Percentiles rank a stretch among this genome's conserved stretches.
These are phyloP conservation scores for Tryphoninae sp. DNA, from an alignment of 2,888 invertebrate genomes.

Conservation along the genomic window DNA sequence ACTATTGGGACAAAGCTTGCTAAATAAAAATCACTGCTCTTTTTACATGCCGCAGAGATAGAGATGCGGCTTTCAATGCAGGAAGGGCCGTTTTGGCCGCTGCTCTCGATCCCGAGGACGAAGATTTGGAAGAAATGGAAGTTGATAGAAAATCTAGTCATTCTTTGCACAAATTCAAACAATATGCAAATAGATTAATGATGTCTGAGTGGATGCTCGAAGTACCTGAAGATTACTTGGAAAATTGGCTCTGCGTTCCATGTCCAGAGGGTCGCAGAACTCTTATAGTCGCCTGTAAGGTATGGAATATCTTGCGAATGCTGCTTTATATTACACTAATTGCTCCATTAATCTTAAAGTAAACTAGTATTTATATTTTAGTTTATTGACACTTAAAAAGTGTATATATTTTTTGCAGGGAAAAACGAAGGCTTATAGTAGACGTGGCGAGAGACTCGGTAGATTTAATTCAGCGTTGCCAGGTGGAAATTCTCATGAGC, in stretches of 20 bases:
- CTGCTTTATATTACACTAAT: too few species aligned
- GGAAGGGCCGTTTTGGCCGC: slow-evolving; percentile 82
- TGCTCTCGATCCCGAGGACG: slow-evolving; percentile 69
- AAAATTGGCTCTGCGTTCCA: slow-evolving; percentile 88
- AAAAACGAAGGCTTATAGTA: slow-evolving; percentile 87
- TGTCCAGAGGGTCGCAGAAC: slow-evolving; percentile 93
- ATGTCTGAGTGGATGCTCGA: slow-evolving; percentile 96
- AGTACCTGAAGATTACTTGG: slow-evolving; percentile 88
- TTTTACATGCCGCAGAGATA: slow-evolving; percentile 70
- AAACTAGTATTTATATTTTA: too few species aligned
- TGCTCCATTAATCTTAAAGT: too few species aligned
- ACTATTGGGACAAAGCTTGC: too few species aligned
- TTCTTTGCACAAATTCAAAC: slow-evolving; percentile 61
- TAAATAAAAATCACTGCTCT: not conserved
- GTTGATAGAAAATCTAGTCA: slow-evolving; percentile 51
- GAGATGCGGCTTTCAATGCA: slow-evolving; percentile 73
- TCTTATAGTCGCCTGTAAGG: slow-evolving; percentile 90
- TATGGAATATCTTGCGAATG: slow-evolving; percentile 62
- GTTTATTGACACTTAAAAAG: not conserved
- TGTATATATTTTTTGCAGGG: slow-evolving; percentile 82
- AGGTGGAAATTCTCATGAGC: slow-evolving; percentile 84
- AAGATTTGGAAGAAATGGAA: slow-evolving; percentile 67
- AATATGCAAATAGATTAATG: slow-evolving; percentile 86
- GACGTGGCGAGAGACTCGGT: slow-evolving; percentile 82
- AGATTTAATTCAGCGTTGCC: slow-evolving; percentile 85